Base-by-base conservation (phyloP, 2,113 vertebrate genomes). In the Oncorhynchus tshawytscha region DNA sequence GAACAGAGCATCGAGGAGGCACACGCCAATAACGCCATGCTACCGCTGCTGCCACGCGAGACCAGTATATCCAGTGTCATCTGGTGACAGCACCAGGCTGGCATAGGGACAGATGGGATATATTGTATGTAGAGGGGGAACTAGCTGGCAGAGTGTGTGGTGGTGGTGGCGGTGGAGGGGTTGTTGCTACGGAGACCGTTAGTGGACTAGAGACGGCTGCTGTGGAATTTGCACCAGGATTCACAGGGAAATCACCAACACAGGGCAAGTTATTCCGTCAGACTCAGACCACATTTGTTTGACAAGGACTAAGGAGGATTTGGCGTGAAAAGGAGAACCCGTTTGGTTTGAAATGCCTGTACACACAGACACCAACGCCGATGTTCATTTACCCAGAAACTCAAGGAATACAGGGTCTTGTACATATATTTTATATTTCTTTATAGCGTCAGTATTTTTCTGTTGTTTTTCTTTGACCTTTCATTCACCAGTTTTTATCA, bases 371-470 rank as follows among this genome's bases (percentile, higher is more conserved):
- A 83, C 88, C 89, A 86, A 90, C 84, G 87, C 81, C 77, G 75
- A 79, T 8, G 77, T 84, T 84, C 3, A 94, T 93, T 95, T 93
- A 82, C 86, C 83, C 78, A 59, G 83, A 86, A 57, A 84, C 84
- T 94, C 79, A 91, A 96, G 96, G 95, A 97, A 97, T 95, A 99
- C 97, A 99, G 97, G 97, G 97, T 99, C 96, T 96, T 98, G 97
- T 99, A 97, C 94, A 99, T 98, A 98, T 84, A 93, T 94, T 95
- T 95, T 94, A 89, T 95, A 95, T 97, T 98, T 96, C 93, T 99
- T 99, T 97, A 96, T 98, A 97, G 94, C 97, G 97, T 97, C 94
- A 92, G 94, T 93, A 91, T 97, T 94, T 96, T 94, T 94, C 34
- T 34, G 11, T 71, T 60, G 11, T 66, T 72, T 93, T 93, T 89